A percentile compares a stretch with the other conserved stretches of the same genome.
phyloP scores from a whole-genome alignment of 2,888 invertebrate genomes.

The Patella ulyssiponensis region DNA sequence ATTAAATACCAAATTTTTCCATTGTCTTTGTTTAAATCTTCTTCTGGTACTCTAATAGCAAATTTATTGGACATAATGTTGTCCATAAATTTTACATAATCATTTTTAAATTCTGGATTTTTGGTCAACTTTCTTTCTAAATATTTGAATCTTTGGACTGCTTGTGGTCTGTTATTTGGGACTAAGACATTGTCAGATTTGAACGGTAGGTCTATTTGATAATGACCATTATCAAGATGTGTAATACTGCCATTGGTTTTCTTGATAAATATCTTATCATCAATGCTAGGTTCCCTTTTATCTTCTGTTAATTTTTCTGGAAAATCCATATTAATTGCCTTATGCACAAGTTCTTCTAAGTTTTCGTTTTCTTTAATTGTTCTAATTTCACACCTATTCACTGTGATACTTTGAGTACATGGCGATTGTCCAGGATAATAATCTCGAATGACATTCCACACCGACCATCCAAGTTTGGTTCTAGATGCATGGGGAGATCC shows the following conservation, averaged over 20 bases:
- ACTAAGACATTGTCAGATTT: neutral
- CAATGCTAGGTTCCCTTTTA: neutral
- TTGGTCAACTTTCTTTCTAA: conserved; percentile 21
- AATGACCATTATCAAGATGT: neutral
- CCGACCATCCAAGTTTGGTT: conserved; percentile 21
- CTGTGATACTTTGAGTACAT: neutral
- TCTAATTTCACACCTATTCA: neutral
- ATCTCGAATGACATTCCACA: conserved; percentile 11
- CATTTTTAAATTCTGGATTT: conserved; percentile 6
- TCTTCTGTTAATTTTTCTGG: conserved; percentile 4
- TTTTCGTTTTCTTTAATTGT: neutral
- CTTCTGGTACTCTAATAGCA: conserved; percentile 17
- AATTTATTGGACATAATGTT: conserved; percentile 23
- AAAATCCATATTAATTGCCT: neutral
- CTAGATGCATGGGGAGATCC: conserved; percentile 24
- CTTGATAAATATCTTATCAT: neutral
- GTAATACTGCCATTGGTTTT: neutral
- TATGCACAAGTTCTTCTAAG: neutral
- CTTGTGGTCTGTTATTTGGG: conserved; percentile 2
- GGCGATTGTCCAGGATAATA: neutral
- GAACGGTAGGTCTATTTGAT: neutral
- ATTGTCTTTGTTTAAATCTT: neutral
- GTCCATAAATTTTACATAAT: conserved; percentile 22
- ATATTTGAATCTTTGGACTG: conserved; percentile 11
- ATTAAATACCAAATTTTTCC: conserved; percentile 40